Evolutionary conservation across 2,113 vertebrate genomes (phyloP).

Genomic region (Apaloderma vittatum): DNA sequence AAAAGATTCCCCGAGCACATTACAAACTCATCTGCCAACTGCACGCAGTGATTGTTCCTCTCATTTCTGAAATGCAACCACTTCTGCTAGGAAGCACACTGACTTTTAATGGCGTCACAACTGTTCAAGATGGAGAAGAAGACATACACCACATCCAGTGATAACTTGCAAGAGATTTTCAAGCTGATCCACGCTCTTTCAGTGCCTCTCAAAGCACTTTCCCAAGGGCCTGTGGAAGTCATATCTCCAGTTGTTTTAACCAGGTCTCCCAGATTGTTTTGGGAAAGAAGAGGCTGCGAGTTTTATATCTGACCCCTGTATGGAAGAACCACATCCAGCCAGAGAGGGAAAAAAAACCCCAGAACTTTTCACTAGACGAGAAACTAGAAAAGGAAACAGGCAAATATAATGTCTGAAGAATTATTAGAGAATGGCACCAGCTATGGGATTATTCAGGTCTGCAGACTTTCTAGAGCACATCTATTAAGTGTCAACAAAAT

Average conservation of each 20-base stretch:
- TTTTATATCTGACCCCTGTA: neutral
- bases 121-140: neutral
- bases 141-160: neutral
- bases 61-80: slow-evolving; percentile 42
- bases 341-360: rapidly evolving
- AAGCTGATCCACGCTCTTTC: neutral
- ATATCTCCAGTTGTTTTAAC: neutral
- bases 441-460: neutral
- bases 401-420: neutral
- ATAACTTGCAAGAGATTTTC: neutral
- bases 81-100: slow-evolving; percentile 25
- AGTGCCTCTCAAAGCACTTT: neutral
- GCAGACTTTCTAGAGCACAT: neutral
- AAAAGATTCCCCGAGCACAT: slow-evolving; percentile 55
- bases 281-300: neutral
- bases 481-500: neutral
- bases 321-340: neutral
- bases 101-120: slow-evolving; percentile 21
- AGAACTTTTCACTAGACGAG: neutral
- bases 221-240: neutral
- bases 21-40: slow-evolving; percentile 56
- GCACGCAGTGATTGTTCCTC: neutral
- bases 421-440: neutral
- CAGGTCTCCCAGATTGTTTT: neutral
- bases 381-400: neutral